Conservation (phyloP, 2,797 vertebrate genomes). For the Eospalax fontanierii region DNA sequence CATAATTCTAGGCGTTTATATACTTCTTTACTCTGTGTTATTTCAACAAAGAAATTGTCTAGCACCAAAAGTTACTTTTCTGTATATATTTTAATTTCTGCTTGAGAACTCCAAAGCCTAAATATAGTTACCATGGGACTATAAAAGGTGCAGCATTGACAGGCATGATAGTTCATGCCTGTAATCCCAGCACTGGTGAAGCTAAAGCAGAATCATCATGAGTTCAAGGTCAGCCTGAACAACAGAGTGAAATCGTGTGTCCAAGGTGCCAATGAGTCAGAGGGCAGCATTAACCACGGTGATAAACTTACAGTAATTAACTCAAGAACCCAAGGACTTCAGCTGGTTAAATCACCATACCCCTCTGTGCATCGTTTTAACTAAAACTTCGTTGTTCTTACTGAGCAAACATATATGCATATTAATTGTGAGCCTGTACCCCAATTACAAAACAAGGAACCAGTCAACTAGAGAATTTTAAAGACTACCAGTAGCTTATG, state of each 20-base stretch:
- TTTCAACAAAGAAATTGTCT: slow-evolving; percentile 45
- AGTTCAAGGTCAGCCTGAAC: not conserved
- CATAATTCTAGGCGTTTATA: slow-evolving; percentile 28
- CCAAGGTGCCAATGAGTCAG: not conserved
- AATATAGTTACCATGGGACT: not conserved
- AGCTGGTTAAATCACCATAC: not conserved
- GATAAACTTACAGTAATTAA: slow-evolving; percentile 44
- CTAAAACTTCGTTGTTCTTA: slow-evolving; percentile 1
- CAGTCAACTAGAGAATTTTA: not conserved
- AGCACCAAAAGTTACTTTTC: slow-evolving; percentile 31
- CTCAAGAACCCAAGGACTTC: not conserved
- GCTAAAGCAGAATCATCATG: not conserved
- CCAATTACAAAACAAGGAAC: slow-evolving; percentile 22
- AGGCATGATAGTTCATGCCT: not conserved
- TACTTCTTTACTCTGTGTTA: not conserved
- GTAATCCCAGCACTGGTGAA: not conserved
- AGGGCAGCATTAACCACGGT: not conserved
- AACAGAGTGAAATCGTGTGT: not conserved
- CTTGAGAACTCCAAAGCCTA: not conserved
- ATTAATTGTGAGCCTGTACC: slow-evolving; percentile 31
- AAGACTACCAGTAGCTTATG: not conserved
- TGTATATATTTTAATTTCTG: slow-evolving; percentile 47
- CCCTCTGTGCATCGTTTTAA: not conserved
- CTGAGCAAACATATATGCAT: not conserved
- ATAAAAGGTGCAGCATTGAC: not conserved